Evolutionary conservation across 2,888 invertebrate species (phyloP).

Genomic region (Trissonchulus latispiculum): DNA sequence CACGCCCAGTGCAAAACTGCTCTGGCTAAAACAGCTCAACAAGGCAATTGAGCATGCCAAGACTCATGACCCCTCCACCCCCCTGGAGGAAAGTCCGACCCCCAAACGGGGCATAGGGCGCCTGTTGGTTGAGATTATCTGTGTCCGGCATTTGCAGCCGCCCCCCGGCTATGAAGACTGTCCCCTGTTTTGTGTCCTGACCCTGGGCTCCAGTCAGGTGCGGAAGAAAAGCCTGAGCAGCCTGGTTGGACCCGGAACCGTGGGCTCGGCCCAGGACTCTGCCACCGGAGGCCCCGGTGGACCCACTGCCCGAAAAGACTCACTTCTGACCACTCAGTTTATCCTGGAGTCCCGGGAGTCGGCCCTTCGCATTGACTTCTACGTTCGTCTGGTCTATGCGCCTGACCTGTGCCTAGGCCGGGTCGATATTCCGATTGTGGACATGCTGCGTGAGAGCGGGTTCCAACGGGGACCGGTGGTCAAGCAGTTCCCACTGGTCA

Average conservation of each 20-base stretch:
- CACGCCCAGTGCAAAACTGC: constrained; percentile 27
- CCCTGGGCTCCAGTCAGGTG: neutral
- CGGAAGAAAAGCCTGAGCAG: neutral
- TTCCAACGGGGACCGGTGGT: constrained; percentile 15
- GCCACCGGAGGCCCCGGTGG: neutral
- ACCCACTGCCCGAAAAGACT: neutral
- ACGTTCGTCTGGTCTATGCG: neutral
- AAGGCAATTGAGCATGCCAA: constrained; percentile 26
- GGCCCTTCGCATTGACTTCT: neutral
- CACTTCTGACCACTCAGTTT: constrained; percentile 15
- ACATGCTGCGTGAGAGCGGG: constrained; percentile 2
- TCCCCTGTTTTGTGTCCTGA: neutral
- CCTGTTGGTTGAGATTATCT: constrained; percentile 21
- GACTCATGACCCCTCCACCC: neutral
- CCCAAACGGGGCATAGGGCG: constrained; percentile 16
- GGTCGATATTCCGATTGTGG: constrained; percentile 6
- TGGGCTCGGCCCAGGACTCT: neutral
- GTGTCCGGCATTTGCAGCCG: constrained; percentile 7
- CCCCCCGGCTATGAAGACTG: constrained; percentile 1
- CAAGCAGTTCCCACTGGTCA: constrained; percentile 16
- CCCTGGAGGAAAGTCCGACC: neutral
- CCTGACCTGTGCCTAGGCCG: constrained; percentile 19
- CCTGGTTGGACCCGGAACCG: neutral
- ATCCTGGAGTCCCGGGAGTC: neutral
- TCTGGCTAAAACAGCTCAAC: constrained; percentile 31